Evolutionary conservation across 2,888 invertebrate species (phyloP).

Genomic region (Callyntrura sp.): DNA sequence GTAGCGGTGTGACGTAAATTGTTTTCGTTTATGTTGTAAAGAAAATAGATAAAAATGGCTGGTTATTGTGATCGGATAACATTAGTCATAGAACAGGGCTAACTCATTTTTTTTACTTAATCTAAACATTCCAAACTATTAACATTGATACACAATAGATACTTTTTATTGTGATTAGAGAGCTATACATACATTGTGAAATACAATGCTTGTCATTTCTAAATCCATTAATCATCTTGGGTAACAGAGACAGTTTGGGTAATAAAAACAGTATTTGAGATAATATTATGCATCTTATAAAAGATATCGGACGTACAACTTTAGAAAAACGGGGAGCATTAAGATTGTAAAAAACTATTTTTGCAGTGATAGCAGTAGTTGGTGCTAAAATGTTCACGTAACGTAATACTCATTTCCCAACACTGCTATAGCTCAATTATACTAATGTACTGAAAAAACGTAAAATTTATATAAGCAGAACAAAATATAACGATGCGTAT

Average conservation of each 20-base stretch:
- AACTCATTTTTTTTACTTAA: background rate
- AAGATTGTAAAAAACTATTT: background rate
- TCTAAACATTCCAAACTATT: background rate
- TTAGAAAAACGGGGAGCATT: background rate
- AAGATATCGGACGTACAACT: too few relatives aligned
- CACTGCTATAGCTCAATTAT: constrained; percentile 10
- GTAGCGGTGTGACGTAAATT: constrained; percentile 27
- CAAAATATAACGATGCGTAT: too few relatives aligned
- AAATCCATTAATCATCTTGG: background rate
- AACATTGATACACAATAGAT: background rate
- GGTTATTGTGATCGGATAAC: background rate
- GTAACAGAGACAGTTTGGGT: background rate
- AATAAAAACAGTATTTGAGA: too few relatives aligned
- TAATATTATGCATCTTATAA: too few relatives aligned
- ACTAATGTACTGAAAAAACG: too few relatives aligned
- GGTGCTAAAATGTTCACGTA: constrained; percentile 9
- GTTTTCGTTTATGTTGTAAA: background rate
- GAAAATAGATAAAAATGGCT: background rate
- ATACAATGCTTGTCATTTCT: too few relatives aligned
- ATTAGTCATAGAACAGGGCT: constrained; percentile 3
- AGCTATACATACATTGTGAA: background rate
- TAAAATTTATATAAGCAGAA: too few relatives aligned
- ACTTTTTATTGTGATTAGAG: background rate
- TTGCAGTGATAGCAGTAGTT: background rate
- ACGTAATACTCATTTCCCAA: constrained; percentile 18